Base-by-base conservation (phyloP, 2,888 invertebrate species). In the Yponomeuta cagnagella region DNA sequence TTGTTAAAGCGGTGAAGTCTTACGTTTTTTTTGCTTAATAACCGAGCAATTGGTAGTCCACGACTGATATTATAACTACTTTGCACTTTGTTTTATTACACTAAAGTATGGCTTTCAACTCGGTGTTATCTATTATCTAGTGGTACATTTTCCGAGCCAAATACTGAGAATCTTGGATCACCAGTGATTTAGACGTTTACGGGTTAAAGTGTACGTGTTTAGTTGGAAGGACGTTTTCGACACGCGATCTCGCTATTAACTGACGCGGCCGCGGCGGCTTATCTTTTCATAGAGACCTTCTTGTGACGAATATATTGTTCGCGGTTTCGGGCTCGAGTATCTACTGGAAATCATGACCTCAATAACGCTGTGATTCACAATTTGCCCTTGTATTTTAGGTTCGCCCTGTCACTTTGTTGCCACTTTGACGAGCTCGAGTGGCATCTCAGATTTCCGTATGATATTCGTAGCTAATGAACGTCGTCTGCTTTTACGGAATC, bases 241-340 rank as follows among this genome's bases (percentile, higher is more conserved):
- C 88, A 88, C 88, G 88, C 88, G 77, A 88, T 85, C 73, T 74
- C 71, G 72, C 84, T 79, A 87, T 88, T 87, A 88, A 76, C 74
- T 79, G 77, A 84, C 82, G 81, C 82, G 83, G 85, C 48, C 33
- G 65, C 65, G 31, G 33, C 30, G 65, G 65, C 8, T 65, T 30
- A 65, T 65, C 65, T 31, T 33, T 65, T 65, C 33, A 65, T 65
- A 31, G 31, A 65, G 33, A 65, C 65, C 9, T 30, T 31, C 31
- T 65, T 30, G 30, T 65, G 65, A 65, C 65, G 30, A 65, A 65
- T 10, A 31, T 31, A 65, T 30, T 65, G 65, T 10, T 10, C 30
- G 64, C 70, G 66, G 43, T 74, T 75, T 73, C 74, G 73, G 72
- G 67, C 73, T 43, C 6, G 8, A 6, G 43, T 43, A 43, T 43